Evolutionary conservation across 2,888 invertebrate species (phyloP).

Genomic region (Eretmocerus hayati): DNA sequence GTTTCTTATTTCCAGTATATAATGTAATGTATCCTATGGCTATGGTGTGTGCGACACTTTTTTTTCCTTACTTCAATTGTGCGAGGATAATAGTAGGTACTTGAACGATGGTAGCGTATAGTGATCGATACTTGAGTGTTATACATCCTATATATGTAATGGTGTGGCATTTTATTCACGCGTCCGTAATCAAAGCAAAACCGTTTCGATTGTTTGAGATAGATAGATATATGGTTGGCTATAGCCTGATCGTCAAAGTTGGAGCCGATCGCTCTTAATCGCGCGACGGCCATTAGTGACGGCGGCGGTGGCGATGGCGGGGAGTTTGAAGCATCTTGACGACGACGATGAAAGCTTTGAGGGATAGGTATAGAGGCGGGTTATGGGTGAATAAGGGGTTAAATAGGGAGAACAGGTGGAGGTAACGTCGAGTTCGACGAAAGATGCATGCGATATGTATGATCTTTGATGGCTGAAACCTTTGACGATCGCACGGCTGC

Average conservation of each 20-base stretch:
- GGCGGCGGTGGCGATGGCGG: slow-evolving; percentile 22
- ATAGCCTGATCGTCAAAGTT: slow-evolving; percentile 38
- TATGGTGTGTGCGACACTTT: not conserved
- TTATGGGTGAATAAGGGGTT: too few species aligned
- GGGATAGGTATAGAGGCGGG: slow-evolving; percentile 28
- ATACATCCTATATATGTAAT: too few species aligned
- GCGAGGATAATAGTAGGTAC: slow-evolving; percentile 16
- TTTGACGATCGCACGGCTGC: not conserved
- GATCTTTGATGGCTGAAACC: too few species aligned
- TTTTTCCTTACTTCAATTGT: slow-evolving; percentile 1
- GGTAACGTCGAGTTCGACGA: slow-evolving; percentile 36
- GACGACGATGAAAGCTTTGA: slow-evolving; percentile 24
- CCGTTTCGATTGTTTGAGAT: too few species aligned
- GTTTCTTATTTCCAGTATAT: too few species aligned
- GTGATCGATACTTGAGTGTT: too few species aligned
- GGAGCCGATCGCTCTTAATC: slow-evolving; percentile 33
- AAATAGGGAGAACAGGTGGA: slow-evolving; percentile 39
- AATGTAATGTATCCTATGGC: too few species aligned
- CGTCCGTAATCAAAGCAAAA: too few species aligned
- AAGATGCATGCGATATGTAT: slow-evolving; percentile 2
- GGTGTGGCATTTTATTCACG: too few species aligned
- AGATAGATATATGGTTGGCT: too few species aligned
- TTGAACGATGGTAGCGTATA: too few species aligned
- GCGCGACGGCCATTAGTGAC: slow-evolving; percentile 37
- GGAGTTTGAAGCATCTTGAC: not conserved